Evolutionary conservation across 1,140 invertebrate genomes (phyloP).

Genomic region (Halotydeus destructor): DNA sequence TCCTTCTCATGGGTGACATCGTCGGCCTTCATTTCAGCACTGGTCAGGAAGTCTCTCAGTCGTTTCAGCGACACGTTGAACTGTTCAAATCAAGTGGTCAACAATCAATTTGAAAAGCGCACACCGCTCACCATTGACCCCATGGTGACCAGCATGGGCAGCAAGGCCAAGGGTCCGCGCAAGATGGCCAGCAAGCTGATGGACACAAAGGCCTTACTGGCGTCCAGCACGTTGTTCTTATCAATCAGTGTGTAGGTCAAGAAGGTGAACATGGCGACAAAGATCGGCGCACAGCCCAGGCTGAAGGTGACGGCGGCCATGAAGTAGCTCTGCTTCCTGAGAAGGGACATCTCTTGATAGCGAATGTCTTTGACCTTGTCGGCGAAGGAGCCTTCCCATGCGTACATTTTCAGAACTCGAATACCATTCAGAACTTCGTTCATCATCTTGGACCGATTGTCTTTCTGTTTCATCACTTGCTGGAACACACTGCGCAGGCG

Average conservation of each 20-base stretch:
- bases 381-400: conserved; percentile 39
- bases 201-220: conserved; percentile 39
- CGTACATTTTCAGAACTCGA: conserved; percentile 51
- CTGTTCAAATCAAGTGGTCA: conserved; percentile 17
- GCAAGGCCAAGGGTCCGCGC: conserved; percentile 29
- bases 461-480: conserved; percentile 26
- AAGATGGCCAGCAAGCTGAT: conserved; percentile 37
- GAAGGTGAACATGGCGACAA: conserved; percentile 12
- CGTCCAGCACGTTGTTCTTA: conserved; percentile 28
- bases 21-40: conserved; percentile 31
- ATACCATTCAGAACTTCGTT: conserved; percentile 78
- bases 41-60: conserved; percentile 73
- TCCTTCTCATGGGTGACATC: conserved; percentile 18
- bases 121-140: too few relatives aligned
- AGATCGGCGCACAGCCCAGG: conserved; percentile 15
- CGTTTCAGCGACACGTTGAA: conserved; percentile 53
- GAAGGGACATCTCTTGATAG: conserved; percentile 9
- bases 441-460: conserved; percentile 68
- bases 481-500: conserved; percentile 35
- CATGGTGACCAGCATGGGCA: conserved; percentile 31
- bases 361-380: conserved; percentile 8
- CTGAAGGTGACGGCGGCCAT: conserved; percentile 12
- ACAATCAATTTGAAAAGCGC: too few relatives aligned
- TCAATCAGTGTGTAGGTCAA: conserved; percentile 29
- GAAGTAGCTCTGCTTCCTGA: conserved; percentile 9